These are phyloP conservation scores for Parotia lawesii DNA, from an alignment of 2,113 vertebrate species.

Conservation along the genomic window DNA sequence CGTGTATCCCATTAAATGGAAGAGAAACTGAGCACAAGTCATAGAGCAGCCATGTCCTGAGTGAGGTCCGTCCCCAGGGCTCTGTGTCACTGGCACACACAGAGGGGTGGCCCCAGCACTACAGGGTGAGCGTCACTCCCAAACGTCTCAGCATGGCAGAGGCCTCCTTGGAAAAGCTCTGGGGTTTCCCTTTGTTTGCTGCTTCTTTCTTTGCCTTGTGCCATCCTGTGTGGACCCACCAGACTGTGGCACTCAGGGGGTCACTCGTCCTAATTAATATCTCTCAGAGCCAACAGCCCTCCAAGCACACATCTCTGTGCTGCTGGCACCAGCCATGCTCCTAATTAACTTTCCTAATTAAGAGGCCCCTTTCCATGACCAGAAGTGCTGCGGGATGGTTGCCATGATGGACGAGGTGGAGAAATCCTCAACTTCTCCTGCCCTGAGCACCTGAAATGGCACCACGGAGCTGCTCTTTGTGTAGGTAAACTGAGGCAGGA, in stretches of 20 bases:
- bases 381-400: not conserved
- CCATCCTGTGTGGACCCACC: not conserved
- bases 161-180: not conserved
- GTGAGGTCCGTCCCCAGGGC: not conserved
- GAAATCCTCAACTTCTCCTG: not conserved
- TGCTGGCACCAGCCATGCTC: not conserved
- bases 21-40: not conserved
- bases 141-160: rapidly evolving
- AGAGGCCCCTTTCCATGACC: not conserved
- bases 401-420: not conserved
- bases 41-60: rapidly evolving
- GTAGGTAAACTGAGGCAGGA: not conserved
- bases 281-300: not conserved
- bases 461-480: not conserved
- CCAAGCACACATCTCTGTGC: not conserved
- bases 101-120: not conserved
- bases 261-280: not conserved
- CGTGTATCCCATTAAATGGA: rapidly evolving
- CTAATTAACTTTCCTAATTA: constrained; percentile 24
- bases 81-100: not conserved
- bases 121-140: rapidly evolving
- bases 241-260: not conserved
- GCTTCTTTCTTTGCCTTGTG: not conserved
- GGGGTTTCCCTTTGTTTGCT: not conserved
- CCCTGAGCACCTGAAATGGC: rapidly evolving